Percentiles rank a stretch among this genome's conserved stretches.
phyloP scores from a whole-genome alignment of 1,140 invertebrate genomes.

The Nylanderia fulva region DNA sequence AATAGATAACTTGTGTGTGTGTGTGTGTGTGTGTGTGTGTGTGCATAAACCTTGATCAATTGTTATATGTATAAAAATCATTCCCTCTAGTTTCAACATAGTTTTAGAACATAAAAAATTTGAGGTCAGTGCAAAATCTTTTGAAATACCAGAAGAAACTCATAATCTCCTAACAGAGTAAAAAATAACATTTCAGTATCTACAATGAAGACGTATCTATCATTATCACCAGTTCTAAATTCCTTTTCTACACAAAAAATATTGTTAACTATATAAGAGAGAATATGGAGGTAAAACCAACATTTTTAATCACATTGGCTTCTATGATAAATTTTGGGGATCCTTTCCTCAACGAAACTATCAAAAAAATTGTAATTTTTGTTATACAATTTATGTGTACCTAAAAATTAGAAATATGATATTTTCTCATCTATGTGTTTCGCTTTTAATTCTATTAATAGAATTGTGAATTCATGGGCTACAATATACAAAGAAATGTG shows the following conservation, averaged over 20 bases:
- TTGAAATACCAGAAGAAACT: slow-evolving; percentile 17
- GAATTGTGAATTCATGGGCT: neutral
- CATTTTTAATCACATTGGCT: neutral
- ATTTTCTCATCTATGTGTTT: slow-evolving; percentile 3
- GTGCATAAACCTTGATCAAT: neutral
- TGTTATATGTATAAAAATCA: neutral
- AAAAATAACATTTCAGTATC: neutral
- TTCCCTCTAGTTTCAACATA: neutral
- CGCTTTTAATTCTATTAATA: neutral
- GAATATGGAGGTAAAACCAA: neutral
- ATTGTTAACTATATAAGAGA: neutral
- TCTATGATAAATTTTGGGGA: neutral
- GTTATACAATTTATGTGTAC: neutral
- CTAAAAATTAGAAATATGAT: slow-evolving; percentile 2
- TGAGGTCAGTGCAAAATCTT: neutral
- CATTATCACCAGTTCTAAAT: neutral
- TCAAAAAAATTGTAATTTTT: neutral
- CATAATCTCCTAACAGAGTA: neutral
- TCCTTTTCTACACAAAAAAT: slow-evolving; percentile 2
- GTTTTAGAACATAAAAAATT: neutral
- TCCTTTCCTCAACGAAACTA: neutral
- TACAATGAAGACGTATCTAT: neutral
- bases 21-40: too few relatives aligned
- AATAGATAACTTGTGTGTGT: neutral
- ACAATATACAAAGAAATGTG: slow-evolving; percentile 2